These are phyloP conservation scores for Tortrix viridana DNA, from an alignment of 2,888 invertebrate genomes.

Conservation along the genomic window DNA sequence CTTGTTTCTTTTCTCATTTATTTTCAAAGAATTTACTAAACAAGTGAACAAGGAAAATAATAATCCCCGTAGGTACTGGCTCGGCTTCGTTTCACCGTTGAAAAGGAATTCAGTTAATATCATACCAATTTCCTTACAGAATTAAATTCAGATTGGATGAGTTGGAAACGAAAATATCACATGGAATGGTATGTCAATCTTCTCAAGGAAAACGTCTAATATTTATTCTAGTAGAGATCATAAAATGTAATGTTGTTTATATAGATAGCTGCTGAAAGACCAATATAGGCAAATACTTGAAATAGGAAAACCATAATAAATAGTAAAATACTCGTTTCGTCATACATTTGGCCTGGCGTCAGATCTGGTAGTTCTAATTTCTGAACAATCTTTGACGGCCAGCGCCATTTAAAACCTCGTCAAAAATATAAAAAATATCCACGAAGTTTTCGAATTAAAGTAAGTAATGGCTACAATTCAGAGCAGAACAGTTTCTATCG, in stretches of 20 bases:
- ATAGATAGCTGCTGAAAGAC: too few species aligned
- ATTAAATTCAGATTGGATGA: slow-evolving; percentile 24
- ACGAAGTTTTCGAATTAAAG: too few species aligned
- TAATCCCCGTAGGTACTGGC: slow-evolving; percentile 6
- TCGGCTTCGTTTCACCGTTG: slow-evolving; percentile 1
- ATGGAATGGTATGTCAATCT: slow-evolving; percentile 15
- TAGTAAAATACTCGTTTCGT: too few species aligned
- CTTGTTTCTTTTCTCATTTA: not conserved
- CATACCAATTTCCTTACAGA: slow-evolving; percentile 24
- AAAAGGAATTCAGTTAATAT: slow-evolving; percentile 25
- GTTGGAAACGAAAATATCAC: slow-evolving; percentile 10
- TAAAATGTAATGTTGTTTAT: not conserved
- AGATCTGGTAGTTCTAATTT: too few species aligned
- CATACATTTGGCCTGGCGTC: too few species aligned
- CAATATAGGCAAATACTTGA: too few species aligned
- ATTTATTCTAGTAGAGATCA: not conserved
- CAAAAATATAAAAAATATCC: too few species aligned
- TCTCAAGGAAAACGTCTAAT: not conserved
- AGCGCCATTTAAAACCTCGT: too few species aligned
- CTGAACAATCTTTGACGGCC: too few species aligned
- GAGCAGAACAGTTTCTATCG: too few species aligned
- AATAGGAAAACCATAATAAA: too few species aligned
- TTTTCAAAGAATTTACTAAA: slow-evolving; percentile 9
- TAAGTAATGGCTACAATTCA: too few species aligned
- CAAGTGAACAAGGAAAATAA: slow-evolving; percentile 6